phyloP scores from a whole-genome alignment of 2,113 vertebrate genomes.

The Vimba vimba region DNA sequence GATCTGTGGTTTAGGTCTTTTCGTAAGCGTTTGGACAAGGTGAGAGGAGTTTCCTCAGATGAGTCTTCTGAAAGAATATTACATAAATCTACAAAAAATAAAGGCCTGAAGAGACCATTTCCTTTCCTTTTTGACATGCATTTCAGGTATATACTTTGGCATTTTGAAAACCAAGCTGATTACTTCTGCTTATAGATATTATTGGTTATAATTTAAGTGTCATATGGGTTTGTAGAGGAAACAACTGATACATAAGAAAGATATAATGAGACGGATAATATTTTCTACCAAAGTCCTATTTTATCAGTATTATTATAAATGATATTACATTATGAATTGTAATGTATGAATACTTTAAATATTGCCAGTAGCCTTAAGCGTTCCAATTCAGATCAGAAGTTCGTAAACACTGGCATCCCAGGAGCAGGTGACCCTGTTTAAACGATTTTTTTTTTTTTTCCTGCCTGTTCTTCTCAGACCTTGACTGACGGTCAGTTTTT shows the following conservation, averaged over 20 bases:
- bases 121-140: conserved; percentile 5
- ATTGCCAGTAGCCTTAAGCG: neutral
- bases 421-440: no score
- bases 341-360: neutral
- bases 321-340: neutral
- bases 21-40: conserved; percentile 9
- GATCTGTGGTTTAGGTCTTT: conserved; percentile 39
- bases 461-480: no score
- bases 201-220: conserved; percentile 18
- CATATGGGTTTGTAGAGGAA: neutral
- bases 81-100: conserved; percentile 21
- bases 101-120: conserved; percentile 28
- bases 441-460: no score
- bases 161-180: neutral
- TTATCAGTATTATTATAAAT: neutral
- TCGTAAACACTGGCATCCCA: neutral
- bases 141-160: conserved; percentile 8
- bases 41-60: conserved; percentile 9
- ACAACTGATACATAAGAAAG: neutral
- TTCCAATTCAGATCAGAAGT: neutral
- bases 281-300: neutral
- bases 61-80: neutral
- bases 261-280: neutral
- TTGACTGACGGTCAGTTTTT: no score
- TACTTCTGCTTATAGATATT: conserved; percentile 6